These are phyloP conservation scores for Phanerotoma sp. DNA, from an alignment of 2,888 invertebrate genomes.

Conservation along the genomic window DNA sequence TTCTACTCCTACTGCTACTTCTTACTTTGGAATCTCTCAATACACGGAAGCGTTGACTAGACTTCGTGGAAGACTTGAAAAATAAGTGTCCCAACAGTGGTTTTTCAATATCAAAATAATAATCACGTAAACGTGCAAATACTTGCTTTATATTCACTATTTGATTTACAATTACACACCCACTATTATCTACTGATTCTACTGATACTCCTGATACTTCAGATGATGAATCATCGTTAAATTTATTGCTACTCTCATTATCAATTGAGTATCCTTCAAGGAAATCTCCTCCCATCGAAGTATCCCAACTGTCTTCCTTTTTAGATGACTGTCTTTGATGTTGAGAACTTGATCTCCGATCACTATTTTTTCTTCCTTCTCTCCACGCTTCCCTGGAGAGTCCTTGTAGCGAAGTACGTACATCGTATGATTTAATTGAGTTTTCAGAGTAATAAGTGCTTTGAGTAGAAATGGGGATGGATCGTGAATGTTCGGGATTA, in stretches of 20 bases:
- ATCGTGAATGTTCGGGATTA: conserved; percentile 43
- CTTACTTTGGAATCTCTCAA: conserved; percentile 7
- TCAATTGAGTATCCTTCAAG: neutral
- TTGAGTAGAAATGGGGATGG: conserved; percentile 9
- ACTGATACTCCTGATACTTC: neutral
- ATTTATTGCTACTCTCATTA: neutral
- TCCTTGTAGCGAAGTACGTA: conserved; percentile 1
- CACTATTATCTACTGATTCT: neutral
- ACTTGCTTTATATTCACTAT: neutral
- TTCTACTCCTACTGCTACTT: neutral
- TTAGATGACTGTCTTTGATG: conserved; percentile 1
- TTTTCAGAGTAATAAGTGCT: neutral
- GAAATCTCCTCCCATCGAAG: neutral
- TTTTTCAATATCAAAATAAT: conserved; percentile 1
- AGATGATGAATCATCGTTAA: neutral
- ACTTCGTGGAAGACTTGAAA: conserved; percentile 25
- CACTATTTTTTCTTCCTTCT: neutral
- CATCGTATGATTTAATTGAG: conserved; percentile 1
- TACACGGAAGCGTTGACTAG: conserved; percentile 32
- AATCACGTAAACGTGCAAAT: neutral
- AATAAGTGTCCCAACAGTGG: neutral
- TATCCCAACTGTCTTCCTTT: neutral
- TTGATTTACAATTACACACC: conserved; percentile 3
- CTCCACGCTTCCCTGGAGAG: conserved; percentile 7
- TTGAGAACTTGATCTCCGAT: neutral